phyloP scores from a whole-genome alignment of 2,888 invertebrate genomes.

The Dilophus febrilis region DNA sequence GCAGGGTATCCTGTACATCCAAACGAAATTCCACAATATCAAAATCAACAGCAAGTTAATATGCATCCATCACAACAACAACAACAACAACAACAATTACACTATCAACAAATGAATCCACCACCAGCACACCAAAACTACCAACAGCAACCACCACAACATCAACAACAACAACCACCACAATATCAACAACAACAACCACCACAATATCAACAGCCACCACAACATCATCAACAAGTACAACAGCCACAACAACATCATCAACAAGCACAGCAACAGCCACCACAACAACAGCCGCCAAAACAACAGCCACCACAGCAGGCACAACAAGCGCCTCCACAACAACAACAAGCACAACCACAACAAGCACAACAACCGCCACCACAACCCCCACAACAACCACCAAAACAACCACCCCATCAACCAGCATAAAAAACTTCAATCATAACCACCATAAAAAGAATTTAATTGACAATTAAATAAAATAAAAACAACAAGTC shows the following conservation, averaged over 20 bases:
- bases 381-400: too few species aligned
- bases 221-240: neutral
- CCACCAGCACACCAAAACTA: constrained; percentile 17
- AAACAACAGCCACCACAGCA: neutral
- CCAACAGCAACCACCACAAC: constrained; percentile 13
- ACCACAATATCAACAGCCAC: constrained; percentile 10
- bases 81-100: constrained; percentile 12
- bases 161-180: constrained; percentile 1
- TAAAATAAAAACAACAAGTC: too few species aligned
- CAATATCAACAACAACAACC: constrained; percentile 8
- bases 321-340: neutral
- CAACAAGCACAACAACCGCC: too few species aligned
- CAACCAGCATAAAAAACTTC: too few species aligned
- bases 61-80: constrained; percentile 12
- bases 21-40: constrained; percentile 10
- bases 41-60: constrained; percentile 12
- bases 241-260: neutral
- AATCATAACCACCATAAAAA: too few species aligned
- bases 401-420: too few species aligned
- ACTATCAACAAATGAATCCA: constrained; percentile 14
- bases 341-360: too few species aligned
- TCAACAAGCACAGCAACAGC: neutral
- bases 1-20: constrained; percentile 11
- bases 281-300: neutral
- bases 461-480: too few species aligned